Base-by-base conservation (phyloP, 2,797 vertebrate species). In the Phyllotis vaccarum region DNA sequence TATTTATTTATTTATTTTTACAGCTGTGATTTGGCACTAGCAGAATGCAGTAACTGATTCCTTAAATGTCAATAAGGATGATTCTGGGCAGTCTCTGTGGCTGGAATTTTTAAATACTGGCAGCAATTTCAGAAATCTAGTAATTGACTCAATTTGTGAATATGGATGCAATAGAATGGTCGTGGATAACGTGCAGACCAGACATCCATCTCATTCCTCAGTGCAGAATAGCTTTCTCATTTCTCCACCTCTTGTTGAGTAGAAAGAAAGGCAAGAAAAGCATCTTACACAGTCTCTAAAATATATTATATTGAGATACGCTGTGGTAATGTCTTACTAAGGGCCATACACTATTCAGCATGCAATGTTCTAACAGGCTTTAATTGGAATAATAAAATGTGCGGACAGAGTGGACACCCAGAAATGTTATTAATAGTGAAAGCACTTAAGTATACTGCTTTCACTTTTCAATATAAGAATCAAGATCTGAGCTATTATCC, bases 391-490 rank as follows among this genome's bases (percentile, higher is more conserved):
- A 72, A 81, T 2, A 81, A 34, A 81, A 93, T 88, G 3, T 58
- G 24, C 91, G 14, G 27, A 75, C 37, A 90, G 24, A 27, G 46
- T 62, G 27, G 37, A 31, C 12, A 91, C 37, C 86, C 78, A 29
- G 52, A 93, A 75, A 76, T 37, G n/a, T 2, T 80, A 37, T 82
- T 66, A 81, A 80, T 54, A 60, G 6, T 34, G 1, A 90, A 87
- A 80, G 3, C 6, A 88, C 5, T 49, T 49, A 66, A 85, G 74
- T 34, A 58, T 27, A 85, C 79, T 90, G 13, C 3, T 70, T 31
- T n/a, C 60, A 34, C 29, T 88, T 91, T 91, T 85, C 46, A 95
- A 21, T 37, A 24, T 29, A 91, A 91, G 85, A 86, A 87, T 27
- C 64, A 74, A 62, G 3, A 49, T 34, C 68, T 2, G 8, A 8